Percentiles rank a stretch among this genome's conserved stretches.
phyloP scores from a whole-genome alignment of 2,113 vertebrate genomes.

The Ovis canadensis region DNA sequence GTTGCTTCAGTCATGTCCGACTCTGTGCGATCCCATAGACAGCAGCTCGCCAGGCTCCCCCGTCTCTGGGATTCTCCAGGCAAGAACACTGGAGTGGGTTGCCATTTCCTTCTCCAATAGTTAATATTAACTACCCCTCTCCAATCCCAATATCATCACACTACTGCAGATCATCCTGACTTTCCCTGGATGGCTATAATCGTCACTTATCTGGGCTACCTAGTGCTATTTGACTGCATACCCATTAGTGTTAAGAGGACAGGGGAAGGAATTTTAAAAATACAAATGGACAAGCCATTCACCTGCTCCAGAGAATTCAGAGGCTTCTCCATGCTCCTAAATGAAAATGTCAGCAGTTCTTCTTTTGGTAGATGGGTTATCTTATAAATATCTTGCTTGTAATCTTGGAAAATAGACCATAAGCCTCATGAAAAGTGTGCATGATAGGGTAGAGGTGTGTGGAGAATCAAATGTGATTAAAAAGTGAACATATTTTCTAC shows the following conservation, averaged over 20 bases:
- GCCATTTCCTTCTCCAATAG: too few relatives aligned
- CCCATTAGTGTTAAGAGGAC: too few relatives aligned
- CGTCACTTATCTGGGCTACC: neutral
- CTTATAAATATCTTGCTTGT: neutral
- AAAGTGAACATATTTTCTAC: neutral
- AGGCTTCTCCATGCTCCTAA: neutral
- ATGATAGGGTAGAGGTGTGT: neutral
- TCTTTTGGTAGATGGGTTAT: neutral
- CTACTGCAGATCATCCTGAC: neutral
- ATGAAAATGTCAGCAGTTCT: neutral
- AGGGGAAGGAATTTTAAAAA: neutral
- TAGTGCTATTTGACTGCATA: neutral
- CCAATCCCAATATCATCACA: neutral
- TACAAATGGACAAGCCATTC: neutral
- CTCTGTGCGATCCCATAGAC: too few relatives aligned
- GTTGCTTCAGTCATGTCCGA: too few relatives aligned
- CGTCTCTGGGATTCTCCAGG: too few relatives aligned
- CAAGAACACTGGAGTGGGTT: too few relatives aligned
- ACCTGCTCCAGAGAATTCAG: neutral
- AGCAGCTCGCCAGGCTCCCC: too few relatives aligned
- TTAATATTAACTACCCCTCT: neutral
- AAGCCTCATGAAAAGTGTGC: neutral
- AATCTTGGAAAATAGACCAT: neutral
- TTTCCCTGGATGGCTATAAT: neutral
- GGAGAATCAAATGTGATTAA: neutral